Conservation (phyloP, 2,797 vertebrate species). For the Corythornis leucogaster region DNA sequence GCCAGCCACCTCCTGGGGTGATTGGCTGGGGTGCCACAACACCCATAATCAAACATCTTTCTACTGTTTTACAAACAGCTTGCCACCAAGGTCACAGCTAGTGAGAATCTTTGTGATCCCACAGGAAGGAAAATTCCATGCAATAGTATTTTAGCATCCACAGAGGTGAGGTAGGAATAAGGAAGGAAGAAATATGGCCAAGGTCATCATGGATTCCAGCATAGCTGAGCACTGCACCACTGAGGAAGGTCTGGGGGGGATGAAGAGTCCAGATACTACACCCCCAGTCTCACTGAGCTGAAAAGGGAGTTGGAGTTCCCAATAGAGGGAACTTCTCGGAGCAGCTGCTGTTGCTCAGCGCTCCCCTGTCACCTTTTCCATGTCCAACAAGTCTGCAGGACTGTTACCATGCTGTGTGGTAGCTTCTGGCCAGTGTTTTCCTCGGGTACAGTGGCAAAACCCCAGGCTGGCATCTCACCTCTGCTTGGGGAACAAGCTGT, state of each 20-base stretch:
- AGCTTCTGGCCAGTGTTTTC: not conserved
- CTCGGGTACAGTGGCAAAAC: not conserved
- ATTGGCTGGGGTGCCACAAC: too few relatives aligned
- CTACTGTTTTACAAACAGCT: too few relatives aligned
- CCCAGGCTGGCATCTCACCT: not conserved
- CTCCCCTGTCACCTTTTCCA: not conserved
- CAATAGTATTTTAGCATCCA: too few relatives aligned
- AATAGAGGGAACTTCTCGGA: not conserved
- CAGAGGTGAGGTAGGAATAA: not conserved
- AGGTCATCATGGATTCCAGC: too few relatives aligned
- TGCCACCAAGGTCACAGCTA: too few relatives aligned
- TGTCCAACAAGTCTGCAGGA: not conserved
- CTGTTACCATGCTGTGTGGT: fast-evolving
- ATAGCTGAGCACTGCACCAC: fast-evolving
- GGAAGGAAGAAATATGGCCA: too few relatives aligned
- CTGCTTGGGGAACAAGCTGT: fast-evolving
- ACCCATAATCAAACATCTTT: too few relatives aligned
- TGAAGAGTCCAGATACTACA: not conserved
- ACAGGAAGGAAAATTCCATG: too few relatives aligned
- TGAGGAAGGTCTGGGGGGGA: not conserved
- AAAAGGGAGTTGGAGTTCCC: not conserved
- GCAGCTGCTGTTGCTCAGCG: fast-evolving
- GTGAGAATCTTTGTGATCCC: too few relatives aligned
- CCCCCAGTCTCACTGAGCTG: not conserved
- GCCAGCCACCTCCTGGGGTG: too few relatives aligned